phyloP scores from a whole-genome alignment of 2,113 vertebrate species.

The Oncorhynchus clarkii region DNA sequence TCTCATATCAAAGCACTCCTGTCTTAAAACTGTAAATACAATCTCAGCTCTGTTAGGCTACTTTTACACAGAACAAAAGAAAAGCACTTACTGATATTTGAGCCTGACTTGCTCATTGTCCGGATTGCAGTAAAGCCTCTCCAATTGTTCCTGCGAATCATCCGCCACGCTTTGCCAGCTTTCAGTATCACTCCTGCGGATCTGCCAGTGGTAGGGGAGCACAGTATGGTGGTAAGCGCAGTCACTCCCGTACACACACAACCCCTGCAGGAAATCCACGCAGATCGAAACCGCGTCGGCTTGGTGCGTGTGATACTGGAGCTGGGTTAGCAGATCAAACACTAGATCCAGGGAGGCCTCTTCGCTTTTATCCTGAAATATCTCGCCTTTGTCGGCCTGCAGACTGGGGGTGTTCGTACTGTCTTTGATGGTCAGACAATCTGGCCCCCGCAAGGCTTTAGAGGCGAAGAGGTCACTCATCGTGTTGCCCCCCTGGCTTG shows the following conservation, averaged over 20 bases:
- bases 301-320: slow-evolving; percentile 97
- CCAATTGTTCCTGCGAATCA: slow-evolving; percentile 97
- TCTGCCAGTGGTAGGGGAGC: slow-evolving; percentile 96
- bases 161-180: slow-evolving; percentile 92
- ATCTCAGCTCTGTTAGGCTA: not conserved
- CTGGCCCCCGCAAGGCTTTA: slow-evolving; percentile 71
- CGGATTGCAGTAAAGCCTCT: slow-evolving; percentile 97
- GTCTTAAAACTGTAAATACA: not conserved
- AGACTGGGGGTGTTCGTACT: slow-evolving; percentile 61
- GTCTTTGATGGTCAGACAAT: slow-evolving; percentile 70
- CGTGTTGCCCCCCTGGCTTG: slow-evolving; percentile 78
- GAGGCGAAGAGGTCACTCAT: slow-evolving; percentile 78
- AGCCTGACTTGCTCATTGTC: slow-evolving; percentile 93
- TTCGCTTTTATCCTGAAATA: slow-evolving; percentile 97
- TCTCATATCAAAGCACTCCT: not conserved
- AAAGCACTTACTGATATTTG: slow-evolving; percentile 87
- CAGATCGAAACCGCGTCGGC: slow-evolving; percentile 88
- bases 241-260: slow-evolving; percentile 88
- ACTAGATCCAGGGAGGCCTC: slow-evolving; percentile 96
- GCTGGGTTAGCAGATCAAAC: slow-evolving; percentile 95
- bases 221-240: slow-evolving; percentile 94
- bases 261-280: slow-evolving; percentile 93
- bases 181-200: slow-evolving; percentile 81
- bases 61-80: not conserved
- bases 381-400: slow-evolving; percentile 71